Evolutionary conservation across 1,140 invertebrate genomes (phyloP), one percentile per base, ranked within the genome.

Genomic region (Pseudachorutes palmiensis): DNA sequence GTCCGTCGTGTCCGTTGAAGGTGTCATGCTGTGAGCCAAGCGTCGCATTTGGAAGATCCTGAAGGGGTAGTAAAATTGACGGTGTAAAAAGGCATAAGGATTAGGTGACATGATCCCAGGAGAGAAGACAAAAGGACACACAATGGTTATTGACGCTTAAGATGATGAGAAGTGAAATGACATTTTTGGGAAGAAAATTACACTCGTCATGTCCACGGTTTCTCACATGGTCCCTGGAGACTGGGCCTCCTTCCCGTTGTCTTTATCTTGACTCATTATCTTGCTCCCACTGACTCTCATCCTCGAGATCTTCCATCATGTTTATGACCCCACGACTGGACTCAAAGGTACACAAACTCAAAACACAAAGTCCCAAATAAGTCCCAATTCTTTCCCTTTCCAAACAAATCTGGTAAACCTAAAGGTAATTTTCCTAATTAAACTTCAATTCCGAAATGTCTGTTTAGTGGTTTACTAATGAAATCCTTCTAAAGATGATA

Each of bases 191-290:
- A 16, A 55, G 51, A 26, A 55, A 55, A 55, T 55, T 55, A 55
- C 51, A 55, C 51, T 55, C 51, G 51, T 55, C 51, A 55, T 55
- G 51, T 55, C 51, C 51, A 55, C 51, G 51, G 51, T 14, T 55
- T 55, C 51, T 55, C 51, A 55, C 51, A 24, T 55, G 9, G 51
- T 55, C 51, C 51, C 51, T 19, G 5, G 51, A 19, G 9, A 9
- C 51, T 55, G 9, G 9, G 51, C 5, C 51, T 19, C 12, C 24
- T 55, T 5, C 24, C 24, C 24, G 9, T 55, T 55, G 12, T 55
- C 24, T 55, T 55, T 55, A 55, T 55, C 51, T 55, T 24, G 3
- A 12, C 51, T 55, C 51, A 55, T 55, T 55, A 55, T 55, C 51
- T 55, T 55, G 14, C 51, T 55, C 51, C 51, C 51, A 22, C 51